Evolutionary conservation across 2,113 vertebrate genomes (phyloP), one percentile per base, ranked within the genome.

Genomic region (Dromas ardeola): DNA sequence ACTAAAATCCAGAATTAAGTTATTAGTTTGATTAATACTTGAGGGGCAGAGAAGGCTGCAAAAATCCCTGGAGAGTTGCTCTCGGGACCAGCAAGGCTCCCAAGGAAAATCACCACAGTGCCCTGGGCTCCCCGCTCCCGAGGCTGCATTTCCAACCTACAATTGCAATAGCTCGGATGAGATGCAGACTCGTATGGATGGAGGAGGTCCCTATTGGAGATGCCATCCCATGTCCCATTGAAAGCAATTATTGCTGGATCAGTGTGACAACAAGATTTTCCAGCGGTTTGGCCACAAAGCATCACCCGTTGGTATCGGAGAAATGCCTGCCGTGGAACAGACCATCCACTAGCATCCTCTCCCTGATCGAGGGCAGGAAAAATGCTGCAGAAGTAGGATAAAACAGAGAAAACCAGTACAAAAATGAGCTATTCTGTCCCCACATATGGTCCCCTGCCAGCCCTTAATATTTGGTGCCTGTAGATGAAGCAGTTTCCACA

Each of bases 271-370:
- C 11, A 20, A 42, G 36, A 26, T 59, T 49, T 56, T 45, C 72
- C 53, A 56, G 29, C 0, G 1, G 7, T 27, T 32, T 70, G 56
- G 23, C 32, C 32, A 26, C 32, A 49, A 43, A 66, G 25, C 47
- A 45, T 29, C 16, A 0, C 22, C 38, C 6, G 0, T 29, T 2
- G 10, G 50, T 50, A 29, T 0, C 0, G 34, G 2, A 40, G 34
- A 42, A 71, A 45, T 1, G 13, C 16, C n/a, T 47, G 55, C n/a
- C 26, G 38, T 14, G 29, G 63, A n/a, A 18, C 40, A 67, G 17
- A 47, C 27, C 52, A 17, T 26, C 22, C 62, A 30, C n/a, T 45
- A 67, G n/a, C 62, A 71, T 71, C 56, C 8, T n/a, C 20, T n/a
- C 55, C 40, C 30, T 45, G 45, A 55, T 20, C 1, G 0, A 84